Percentiles rank a stretch among this genome's conserved stretches.
phyloP scores from a whole-genome alignment of 23 tunicate genomes.

The Styela clava region DNA sequence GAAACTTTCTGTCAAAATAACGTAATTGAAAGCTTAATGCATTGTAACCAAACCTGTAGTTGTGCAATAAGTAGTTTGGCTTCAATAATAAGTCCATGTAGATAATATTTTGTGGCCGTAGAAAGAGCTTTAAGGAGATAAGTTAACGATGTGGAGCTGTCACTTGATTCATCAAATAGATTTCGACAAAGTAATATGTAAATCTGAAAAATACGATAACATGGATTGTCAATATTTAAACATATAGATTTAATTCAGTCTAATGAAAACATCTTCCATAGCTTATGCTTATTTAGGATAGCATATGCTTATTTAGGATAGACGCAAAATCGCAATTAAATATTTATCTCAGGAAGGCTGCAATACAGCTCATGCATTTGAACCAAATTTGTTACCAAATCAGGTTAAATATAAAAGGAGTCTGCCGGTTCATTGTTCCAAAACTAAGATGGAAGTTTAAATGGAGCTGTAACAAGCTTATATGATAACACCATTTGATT shows the following conservation, averaged over 20 bases:
- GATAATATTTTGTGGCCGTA: slow-evolving; percentile 35
- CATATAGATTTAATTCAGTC: no score
- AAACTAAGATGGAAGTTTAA: no score
- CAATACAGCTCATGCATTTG: not conserved
- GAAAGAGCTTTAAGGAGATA: slow-evolving; percentile 54
- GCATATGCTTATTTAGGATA: not conserved
- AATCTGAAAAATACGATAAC: slow-evolving; percentile 47
- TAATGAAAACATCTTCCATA: not conserved
- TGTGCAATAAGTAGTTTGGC: slow-evolving; percentile 44
- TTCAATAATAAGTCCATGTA: slow-evolving; percentile 23
- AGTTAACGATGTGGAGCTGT: slow-evolving; percentile 34
- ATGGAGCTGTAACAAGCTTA: no score
- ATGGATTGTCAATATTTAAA: no score
- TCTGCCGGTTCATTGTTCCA: no score
- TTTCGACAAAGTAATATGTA: slow-evolving; percentile 34
- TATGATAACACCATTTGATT: no score
- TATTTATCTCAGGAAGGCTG: not conserved
- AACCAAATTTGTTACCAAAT: no score
- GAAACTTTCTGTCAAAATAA: no score
- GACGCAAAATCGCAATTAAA: not conserved
- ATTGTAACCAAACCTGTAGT: no score
- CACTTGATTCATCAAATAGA: slow-evolving; percentile 35
- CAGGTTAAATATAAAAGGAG: no score
- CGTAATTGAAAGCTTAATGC: no score
- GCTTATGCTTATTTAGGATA: not conserved